Base-by-base conservation (phyloP, 2,797 vertebrate species). In the Champsocephalus gunnari region DNA sequence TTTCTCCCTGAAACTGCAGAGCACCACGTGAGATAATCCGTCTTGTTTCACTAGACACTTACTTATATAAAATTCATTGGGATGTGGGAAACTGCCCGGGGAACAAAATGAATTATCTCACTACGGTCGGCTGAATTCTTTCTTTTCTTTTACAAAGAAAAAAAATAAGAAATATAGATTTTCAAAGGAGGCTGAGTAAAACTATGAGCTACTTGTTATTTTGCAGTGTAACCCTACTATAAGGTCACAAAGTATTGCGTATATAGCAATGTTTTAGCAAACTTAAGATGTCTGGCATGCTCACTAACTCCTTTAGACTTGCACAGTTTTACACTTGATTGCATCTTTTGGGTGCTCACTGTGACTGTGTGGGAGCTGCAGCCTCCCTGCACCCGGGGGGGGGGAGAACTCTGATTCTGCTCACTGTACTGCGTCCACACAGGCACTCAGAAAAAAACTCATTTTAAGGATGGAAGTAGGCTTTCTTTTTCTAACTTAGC, bases 11-110 rank as follows among this genome's bases (percentile, higher is more conserved):
- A 16, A 47, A 55, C 60, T 44, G 24, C 28, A 72, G 53, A 75
- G 53, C 48, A 69, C 45, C 21, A 38, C 16, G 41, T 67, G 21
- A 41, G 28, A 60, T 60, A 63, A 57, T 71, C 55, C 41, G 51
- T 64, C 63, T 74, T 60, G 5, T 77, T 72, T 63, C 56, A 60
- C 38, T 43, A 57, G 60, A 73, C 60, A 80, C 60, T 3, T 19
- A 64, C 68, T 68, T 71, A 66, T 76, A 28, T 74, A 75, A 75
- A 77, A 87, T 81, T 77, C 55, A 74, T 6, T 77, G 63, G 77
- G 67, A 82, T 70, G 56, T 66, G 24, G 11, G 49, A 70, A 69
- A 55, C 67, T 45, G 57, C 54, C 16, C 62, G 45, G n/a, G 67
- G 45, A 65, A 67, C n/a, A 55, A 65, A 73, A 82, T 67, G 54